Evolutionary conservation across 2,797 vertebrate species (phyloP).

Genomic region (Chaenodraco wilsoni): DNA sequence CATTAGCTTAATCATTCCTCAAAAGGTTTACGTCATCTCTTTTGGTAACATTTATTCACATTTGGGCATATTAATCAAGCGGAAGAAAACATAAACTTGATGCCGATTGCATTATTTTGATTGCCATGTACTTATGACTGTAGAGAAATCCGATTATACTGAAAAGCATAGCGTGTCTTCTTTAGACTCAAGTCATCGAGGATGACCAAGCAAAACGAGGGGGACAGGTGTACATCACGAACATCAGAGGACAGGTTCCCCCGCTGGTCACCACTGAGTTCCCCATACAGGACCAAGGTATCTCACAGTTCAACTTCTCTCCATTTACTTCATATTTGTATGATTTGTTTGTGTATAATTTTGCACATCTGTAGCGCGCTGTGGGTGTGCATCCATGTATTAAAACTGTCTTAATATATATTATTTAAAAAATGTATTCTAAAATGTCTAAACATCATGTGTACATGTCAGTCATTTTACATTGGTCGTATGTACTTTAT

Average conservation of each 20-base stretch:
- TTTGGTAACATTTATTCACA: background rate
- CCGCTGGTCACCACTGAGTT: conserved; percentile 95
- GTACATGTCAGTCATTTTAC: background rate
- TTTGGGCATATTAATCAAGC: background rate
- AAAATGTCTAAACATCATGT: background rate
- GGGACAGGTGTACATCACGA: conserved; percentile 89
- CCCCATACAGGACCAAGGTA: conserved; percentile 96
- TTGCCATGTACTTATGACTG: background rate
- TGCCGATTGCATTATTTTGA: background rate
- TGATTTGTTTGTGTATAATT: background rate
- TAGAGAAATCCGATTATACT: background rate
- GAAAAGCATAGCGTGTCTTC: conserved; percentile 16
- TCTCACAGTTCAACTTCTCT: conserved; percentile 35
- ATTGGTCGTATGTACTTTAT: background rate
- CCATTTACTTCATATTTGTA: no score
- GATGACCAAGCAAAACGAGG: conserved; percentile 86
- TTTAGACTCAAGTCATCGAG: conserved; percentile 94
- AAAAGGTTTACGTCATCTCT: background rate
- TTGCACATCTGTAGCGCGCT: background rate
- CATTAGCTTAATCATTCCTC: conserved; percentile 81
- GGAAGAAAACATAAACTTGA: background rate
- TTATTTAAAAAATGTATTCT: background rate
- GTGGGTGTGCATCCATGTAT: background rate
- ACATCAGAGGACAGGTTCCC: conserved; percentile 91
- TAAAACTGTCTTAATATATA: no score